phyloP scores from a whole-genome alignment of 64 coral and sea anemone species.

The Montipora sp. region DNA sequence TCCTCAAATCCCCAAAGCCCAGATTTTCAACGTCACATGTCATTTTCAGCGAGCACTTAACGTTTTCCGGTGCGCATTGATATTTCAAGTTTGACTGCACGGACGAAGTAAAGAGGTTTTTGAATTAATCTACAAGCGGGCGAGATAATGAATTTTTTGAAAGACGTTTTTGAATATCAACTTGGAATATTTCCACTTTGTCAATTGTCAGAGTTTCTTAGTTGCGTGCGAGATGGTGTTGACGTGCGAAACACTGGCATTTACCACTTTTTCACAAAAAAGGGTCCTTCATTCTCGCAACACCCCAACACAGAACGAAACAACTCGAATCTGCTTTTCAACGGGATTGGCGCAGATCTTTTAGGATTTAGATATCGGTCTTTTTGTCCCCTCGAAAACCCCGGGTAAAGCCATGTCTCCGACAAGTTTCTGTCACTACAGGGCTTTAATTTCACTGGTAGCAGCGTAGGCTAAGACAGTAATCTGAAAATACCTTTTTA shows the following conservation, averaged over 20 bases:
- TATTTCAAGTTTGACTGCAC: too few relatives aligned
- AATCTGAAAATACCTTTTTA: not conserved
- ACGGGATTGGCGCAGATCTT: not conserved
- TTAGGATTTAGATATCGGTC: not conserved
- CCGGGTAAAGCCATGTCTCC: not conserved
- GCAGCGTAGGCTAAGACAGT: not conserved
- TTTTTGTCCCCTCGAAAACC: not conserved
- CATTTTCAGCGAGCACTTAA: too few relatives aligned
- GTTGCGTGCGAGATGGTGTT: not conserved
- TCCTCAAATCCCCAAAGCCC: too few relatives aligned
- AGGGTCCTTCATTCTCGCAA: not conserved
- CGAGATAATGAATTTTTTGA: too few relatives aligned
- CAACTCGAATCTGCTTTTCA: not conserved
- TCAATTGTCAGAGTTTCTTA: not conserved
- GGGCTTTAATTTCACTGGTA: not conserved
- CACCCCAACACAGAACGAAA: not conserved
- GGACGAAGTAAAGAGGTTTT: too few relatives aligned
- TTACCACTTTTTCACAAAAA: not conserved
- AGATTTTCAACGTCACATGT: too few relatives aligned
- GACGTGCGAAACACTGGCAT: not conserved
- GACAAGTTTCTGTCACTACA: not conserved
- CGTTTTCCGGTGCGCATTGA: too few relatives aligned
- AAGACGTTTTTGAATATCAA: too few relatives aligned
- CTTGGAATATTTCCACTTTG: not conserved
- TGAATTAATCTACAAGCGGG: too few relatives aligned